Evolutionary conservation across 53 echinoderm and acorn worm genomes (phyloP).

Genomic region (Stichopus horrens): DNA sequence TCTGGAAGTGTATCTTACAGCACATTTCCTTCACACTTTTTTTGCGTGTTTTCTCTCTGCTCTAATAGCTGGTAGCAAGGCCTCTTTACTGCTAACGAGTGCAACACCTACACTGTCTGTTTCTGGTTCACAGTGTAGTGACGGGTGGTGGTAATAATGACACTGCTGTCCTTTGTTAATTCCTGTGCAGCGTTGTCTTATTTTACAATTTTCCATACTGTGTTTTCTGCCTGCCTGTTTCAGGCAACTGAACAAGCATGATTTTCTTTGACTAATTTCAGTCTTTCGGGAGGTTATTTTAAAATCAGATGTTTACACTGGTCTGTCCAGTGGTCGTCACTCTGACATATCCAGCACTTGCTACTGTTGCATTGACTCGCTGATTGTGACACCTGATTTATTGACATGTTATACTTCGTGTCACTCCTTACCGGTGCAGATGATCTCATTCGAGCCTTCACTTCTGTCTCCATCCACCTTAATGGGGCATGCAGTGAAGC

Average conservation of each 20-base stretch:
- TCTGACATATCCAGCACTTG: slow-evolving; percentile 64
- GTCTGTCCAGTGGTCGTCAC: slow-evolving; percentile 59
- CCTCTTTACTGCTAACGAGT: not conserved
- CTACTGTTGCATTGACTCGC: too few relatives aligned
- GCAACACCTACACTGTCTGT: not conserved
- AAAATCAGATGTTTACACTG: slow-evolving; percentile 45
- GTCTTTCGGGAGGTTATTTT: slow-evolving; percentile 26
- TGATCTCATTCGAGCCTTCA: too few relatives aligned
- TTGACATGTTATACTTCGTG: too few relatives aligned
- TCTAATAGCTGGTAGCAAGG: slow-evolving; percentile 39
- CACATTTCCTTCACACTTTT: slow-evolving; percentile 31
- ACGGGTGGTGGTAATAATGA: too few relatives aligned
- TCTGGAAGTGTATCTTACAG: slow-evolving; percentile 57
- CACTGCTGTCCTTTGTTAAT: too few relatives aligned
- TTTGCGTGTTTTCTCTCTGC: slow-evolving; percentile 5
- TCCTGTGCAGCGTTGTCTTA: slow-evolving; percentile 42
- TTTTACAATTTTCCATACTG: slow-evolving; percentile 44
- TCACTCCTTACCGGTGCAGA: too few relatives aligned
- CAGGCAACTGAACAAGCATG: slow-evolving; percentile 72
- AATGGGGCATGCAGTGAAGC: slow-evolving; percentile 44
- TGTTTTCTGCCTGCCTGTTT: slow-evolving; percentile 64
- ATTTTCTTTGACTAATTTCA: slow-evolving; percentile 47
- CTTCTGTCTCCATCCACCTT: slow-evolving; percentile 59
- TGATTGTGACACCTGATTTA: too few relatives aligned
- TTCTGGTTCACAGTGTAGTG: not conserved